These are phyloP conservation scores for Excalfactoria chinensis DNA, from an alignment of 2,113 vertebrate species.

Conservation along the genomic window DNA sequence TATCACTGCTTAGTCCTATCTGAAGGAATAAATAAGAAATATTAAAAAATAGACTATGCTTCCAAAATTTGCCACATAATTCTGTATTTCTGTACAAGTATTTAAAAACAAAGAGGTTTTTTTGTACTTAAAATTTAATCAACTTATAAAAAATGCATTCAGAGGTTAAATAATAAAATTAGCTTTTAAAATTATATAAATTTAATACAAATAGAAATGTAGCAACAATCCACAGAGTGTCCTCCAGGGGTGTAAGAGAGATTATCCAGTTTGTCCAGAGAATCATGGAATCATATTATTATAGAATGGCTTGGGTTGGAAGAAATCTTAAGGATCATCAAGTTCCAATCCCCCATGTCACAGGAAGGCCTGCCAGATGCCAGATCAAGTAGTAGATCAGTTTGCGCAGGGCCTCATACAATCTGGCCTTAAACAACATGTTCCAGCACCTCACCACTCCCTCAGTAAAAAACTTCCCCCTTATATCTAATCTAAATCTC, in stretches of 20 bases:
- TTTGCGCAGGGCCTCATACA: no score
- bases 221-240: not conserved
- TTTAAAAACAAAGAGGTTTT: not conserved
- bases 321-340: no score
- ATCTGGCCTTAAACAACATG: no score
- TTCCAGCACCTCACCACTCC: no score
- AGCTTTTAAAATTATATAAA: not conserved
- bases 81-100: not conserved
- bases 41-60: not conserved
- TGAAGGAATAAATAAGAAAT: not conserved
- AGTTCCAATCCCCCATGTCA: no score
- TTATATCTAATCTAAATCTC: no score
- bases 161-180: not conserved
- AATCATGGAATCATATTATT: no score
- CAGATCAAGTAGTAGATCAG: no score
- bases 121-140: not conserved
- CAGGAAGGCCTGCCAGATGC: no score
- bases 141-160: not conserved
- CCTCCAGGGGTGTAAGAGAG: not conserved
- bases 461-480: no score
- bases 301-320: no score
- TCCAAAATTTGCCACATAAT: not conserved
- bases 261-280: not conserved
- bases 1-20: not conserved
- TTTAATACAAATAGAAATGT: not conserved